These are phyloP conservation scores for Apeira syringaria DNA, from an alignment of 2,888 invertebrate genomes.

Conservation along the genomic window DNA sequence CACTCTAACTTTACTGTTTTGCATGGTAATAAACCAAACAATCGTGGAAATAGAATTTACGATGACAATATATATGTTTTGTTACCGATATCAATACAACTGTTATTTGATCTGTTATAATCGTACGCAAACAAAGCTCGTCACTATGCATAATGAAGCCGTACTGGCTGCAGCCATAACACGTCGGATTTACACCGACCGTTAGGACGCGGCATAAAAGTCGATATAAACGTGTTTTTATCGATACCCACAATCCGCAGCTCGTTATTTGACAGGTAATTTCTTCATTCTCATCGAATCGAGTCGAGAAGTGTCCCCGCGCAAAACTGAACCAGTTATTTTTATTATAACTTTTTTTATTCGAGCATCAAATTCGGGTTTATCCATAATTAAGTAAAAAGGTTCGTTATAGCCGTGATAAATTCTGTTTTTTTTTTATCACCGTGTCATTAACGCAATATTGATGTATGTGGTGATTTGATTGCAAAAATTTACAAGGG, in stretches of 20 bases:
- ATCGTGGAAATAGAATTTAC: constrained; percentile 46
- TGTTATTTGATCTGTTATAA: constrained; percentile 49
- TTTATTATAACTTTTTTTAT: constrained; percentile 29
- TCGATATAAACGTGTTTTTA: constrained; percentile 68
- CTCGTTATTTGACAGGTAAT: constrained; percentile 63
- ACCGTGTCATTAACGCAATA: constrained; percentile 26
- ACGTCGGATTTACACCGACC: constrained; percentile 62
- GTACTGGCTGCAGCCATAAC: constrained; percentile 54
- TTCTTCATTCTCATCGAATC: constrained; percentile 65
- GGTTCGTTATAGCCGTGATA: constrained; percentile 39
- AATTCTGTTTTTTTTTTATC: constrained; percentile 30
- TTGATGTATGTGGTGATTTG: constrained; percentile 29
- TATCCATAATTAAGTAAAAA: constrained; percentile 47
- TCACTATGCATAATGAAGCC: constrained; percentile 65
- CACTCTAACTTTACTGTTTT: constrained; percentile 34
- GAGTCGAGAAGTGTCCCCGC: constrained; percentile 36
- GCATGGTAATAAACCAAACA: constrained; percentile 36
- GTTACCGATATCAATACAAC: constrained; percentile 44
- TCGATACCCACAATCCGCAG: constrained; percentile 59
- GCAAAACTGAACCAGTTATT: constrained; percentile 47
- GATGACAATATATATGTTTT: constrained; percentile 38
- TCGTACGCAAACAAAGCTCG: constrained; percentile 51
- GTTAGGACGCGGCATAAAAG: constrained; percentile 62
- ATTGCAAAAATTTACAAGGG: constrained; percentile 22
- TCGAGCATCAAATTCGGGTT: constrained; percentile 40